A percentile compares a stretch with the other conserved stretches of the same genome.
These are phyloP conservation scores for Taxidea taxus DNA, from an alignment of 2,113 vertebrate genomes.

Conservation along the genomic window DNA sequence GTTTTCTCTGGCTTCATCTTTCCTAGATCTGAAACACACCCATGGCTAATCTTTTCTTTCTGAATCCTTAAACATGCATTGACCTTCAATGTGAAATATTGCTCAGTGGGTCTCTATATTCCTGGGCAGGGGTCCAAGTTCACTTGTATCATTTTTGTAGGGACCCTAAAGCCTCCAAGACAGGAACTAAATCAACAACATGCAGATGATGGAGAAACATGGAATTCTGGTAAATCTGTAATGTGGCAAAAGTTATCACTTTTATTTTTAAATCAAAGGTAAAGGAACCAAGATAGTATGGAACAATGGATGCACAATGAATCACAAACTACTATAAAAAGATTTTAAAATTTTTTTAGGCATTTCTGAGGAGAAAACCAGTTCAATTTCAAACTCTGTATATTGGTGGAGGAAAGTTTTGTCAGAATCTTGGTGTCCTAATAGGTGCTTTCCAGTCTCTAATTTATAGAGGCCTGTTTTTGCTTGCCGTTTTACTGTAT, in stretches of 20 bases:
- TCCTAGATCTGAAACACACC: background rate
- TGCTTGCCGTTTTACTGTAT: constrained; percentile 45
- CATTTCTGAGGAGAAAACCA: background rate
- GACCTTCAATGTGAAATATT: background rate
- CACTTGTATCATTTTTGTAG: background rate
- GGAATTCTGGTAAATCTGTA: background rate
- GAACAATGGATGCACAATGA: background rate
- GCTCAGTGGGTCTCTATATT: background rate
- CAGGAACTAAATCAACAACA: background rate
- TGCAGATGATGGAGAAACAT: background rate
- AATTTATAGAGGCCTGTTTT: constrained; percentile 42
- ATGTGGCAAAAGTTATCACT: background rate
- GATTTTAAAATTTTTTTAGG: background rate
- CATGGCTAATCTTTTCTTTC: background rate
- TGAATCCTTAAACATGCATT: background rate
- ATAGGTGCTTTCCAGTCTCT: constrained; percentile 41
- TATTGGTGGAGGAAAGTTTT: background rate
- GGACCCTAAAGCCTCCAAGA: background rate
- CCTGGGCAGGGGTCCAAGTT: background rate
- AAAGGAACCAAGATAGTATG: background rate
- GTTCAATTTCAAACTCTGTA: background rate
- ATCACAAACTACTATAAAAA: background rate
- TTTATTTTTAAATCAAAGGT: background rate
- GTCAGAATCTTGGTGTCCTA: constrained; percentile 2
- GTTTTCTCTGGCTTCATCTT: background rate